phyloP scores from a whole-genome alignment of 2,797 vertebrate genomes.

The Micromesistius poutassou region DNA sequence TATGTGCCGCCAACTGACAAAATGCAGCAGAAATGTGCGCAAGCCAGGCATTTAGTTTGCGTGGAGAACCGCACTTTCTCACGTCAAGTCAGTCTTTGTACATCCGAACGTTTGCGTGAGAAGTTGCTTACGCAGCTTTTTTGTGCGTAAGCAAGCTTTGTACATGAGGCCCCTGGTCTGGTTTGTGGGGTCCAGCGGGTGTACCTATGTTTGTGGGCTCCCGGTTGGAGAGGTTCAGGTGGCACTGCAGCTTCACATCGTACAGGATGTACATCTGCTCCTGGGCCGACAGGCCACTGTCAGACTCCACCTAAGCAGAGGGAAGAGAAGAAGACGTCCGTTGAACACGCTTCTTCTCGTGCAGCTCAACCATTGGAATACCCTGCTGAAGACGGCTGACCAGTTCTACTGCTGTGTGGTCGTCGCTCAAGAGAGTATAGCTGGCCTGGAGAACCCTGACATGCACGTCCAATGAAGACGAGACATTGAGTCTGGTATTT shows the following conservation, averaged over 20 bases:
- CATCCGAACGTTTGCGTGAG: too few relatives aligned
- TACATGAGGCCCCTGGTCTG: too few relatives aligned
- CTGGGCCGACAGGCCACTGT: slow-evolving; percentile 77
- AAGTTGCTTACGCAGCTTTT: too few relatives aligned
- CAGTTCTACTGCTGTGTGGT: neutral
- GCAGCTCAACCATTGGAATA: neutral
- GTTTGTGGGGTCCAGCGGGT: neutral
- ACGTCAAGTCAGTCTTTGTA: too few relatives aligned
- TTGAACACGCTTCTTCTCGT: neutral
- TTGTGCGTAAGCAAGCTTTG: too few relatives aligned
- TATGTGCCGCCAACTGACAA: too few relatives aligned
- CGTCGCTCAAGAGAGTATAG: neutral
- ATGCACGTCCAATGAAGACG: neutral
- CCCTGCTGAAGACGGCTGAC: neutral
- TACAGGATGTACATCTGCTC: slow-evolving; percentile 85
- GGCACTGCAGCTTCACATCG: slow-evolving; percentile 80
- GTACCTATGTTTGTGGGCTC: slow-evolving; percentile 68
- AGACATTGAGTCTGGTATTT: neutral
- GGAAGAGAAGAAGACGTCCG: slow-evolving; percentile 27
- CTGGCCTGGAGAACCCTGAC: neutral
- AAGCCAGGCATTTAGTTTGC: too few relatives aligned
- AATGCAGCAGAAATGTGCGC: too few relatives aligned
- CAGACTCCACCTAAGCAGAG: slow-evolving; percentile 71
- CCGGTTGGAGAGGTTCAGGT: slow-evolving; percentile 78
- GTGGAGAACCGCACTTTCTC: too few relatives aligned